Conservation (phyloP, 1,140 invertebrate species). For the Neoseiulus cucumeris region DNA sequence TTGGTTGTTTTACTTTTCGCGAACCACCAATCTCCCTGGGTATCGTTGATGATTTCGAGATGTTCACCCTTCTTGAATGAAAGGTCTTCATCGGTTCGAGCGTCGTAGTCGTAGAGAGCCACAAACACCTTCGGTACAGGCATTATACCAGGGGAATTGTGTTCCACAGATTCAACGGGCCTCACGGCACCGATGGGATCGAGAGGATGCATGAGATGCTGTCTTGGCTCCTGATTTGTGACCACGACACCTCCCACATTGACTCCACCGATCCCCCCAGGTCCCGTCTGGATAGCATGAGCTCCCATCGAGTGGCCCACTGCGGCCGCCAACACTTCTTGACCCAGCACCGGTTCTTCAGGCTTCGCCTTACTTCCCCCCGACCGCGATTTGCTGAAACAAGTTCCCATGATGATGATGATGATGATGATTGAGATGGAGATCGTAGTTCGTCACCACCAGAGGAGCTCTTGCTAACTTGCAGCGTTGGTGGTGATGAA, state of each 20-base stretch:
- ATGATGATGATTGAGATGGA: not conserved
- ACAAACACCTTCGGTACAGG: slow-evolving; percentile 59
- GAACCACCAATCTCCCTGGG: slow-evolving; percentile 97
- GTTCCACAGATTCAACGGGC: not conserved
- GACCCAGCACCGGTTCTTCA: not conserved
- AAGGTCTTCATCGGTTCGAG: slow-evolving; percentile 90
- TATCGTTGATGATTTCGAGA: slow-evolving; percentile 93
- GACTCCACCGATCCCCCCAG: not conserved
- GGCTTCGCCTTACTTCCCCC: not conserved
- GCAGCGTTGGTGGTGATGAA: too few relatives aligned
- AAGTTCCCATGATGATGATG: slow-evolving; percentile 12
- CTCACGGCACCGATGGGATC: not conserved
- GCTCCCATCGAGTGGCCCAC: not conserved
- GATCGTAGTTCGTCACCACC: too few relatives aligned
- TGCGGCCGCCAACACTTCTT: not conserved
- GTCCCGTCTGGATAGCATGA: not conserved
- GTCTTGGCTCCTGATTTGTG: not conserved
- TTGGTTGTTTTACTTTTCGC: slow-evolving; percentile 79
- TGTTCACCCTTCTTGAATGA: slow-evolving; percentile 96
- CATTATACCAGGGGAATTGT: slow-evolving; percentile 12
- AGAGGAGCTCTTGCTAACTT: too few relatives aligned
- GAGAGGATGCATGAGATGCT: not conserved
- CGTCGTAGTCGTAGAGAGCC: slow-evolving; percentile 95
- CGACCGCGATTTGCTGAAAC: slow-evolving; percentile 12
- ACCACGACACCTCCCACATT: not conserved